Base-by-base conservation (phyloP, 2,113 vertebrate genomes). In the Notiomystis cincta region DNA sequence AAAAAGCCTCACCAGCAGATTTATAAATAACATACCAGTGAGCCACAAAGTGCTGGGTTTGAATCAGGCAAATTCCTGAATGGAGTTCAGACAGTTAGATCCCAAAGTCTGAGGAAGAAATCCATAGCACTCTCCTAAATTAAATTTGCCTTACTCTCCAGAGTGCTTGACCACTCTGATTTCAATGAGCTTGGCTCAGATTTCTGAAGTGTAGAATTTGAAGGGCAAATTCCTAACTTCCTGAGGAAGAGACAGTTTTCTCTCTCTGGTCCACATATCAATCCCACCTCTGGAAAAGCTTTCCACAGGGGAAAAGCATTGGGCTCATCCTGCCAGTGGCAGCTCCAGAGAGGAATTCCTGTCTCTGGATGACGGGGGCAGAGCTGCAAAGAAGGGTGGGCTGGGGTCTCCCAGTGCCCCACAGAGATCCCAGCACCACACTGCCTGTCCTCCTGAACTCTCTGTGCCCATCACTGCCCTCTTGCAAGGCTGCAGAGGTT, bases 391-490 rank as follows among this genome's bases (percentile, higher is more conserved):
- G 30, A 54, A 57, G 56, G 66, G 25, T 17, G 20, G 56, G 19
- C 18, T 37, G 61, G 38, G 38, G 15, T 27, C n/a, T 66, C 70
- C 7, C 13, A 9, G 33, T 38, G 31, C 6, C 42, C 35, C 25
- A 35, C 14, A 66, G 33, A 21, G 15, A 53, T 5, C 56, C 15
- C 75, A 71, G 48, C 80, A 58, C 14, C 37, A 53, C 2, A 0
- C 20, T 51, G 45, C 30, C 66, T 42, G 10, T 62, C 23, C 22
- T 47, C 30, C 76, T 62, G 14, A 65, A 3, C 7, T 19, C 54
- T 40, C 67, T 61, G 33, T 5, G 25, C 15, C 24, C 56, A 38
- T 0, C 1, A 0, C 31, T 38, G 24, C 10, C 47, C 15, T 3
- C 37, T 53, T 25, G 23, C 6, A 30, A n/a, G n/a, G 48, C 2